These are phyloP conservation scores for Unio pictorum DNA, from an alignment of 2,888 invertebrate genomes.

Conservation along the genomic window DNA sequence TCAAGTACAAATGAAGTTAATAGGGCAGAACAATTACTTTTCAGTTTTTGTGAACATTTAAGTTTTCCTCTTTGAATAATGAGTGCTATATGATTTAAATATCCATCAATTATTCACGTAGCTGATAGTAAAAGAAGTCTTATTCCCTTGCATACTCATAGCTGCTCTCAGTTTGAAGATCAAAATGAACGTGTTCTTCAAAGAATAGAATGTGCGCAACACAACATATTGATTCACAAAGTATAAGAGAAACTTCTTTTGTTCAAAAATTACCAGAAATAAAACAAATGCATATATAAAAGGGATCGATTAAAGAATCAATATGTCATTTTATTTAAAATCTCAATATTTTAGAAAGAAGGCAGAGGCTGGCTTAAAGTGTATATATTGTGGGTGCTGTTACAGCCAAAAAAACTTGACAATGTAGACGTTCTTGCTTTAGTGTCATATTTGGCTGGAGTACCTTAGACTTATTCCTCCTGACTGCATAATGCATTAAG, in stretches of 20 bases:
- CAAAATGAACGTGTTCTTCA: slow-evolving; percentile 10
- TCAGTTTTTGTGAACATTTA: not conserved
- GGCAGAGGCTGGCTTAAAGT: slow-evolving; percentile 1
- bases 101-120: slow-evolving; percentile 16
- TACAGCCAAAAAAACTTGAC: not conserved
- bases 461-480: too few relatives aligned
- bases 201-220: too few relatives aligned
- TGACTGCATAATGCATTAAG: too few relatives aligned
- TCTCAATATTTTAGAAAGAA: not conserved
- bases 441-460: too few relatives aligned
- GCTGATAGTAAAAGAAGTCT: slow-evolving; percentile 12
- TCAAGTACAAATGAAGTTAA: not conserved
- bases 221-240: too few relatives aligned
- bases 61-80: slow-evolving; percentile 2
- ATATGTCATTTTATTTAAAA: slow-evolving; percentile 3
- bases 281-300: slow-evolving; percentile 7
- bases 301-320: slow-evolving; percentile 3
- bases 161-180: slow-evolving; percentile 17
- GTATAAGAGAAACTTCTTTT: too few relatives aligned
- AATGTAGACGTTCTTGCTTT: slow-evolving; percentile 1
- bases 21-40: too few relatives aligned
- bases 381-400: slow-evolving; percentile 5
- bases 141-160: slow-evolving; percentile 2
- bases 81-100: slow-evolving; percentile 10
- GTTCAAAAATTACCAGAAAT: slow-evolving; percentile 18